Conservation (phyloP, 2,113 vertebrate genomes). For the Mesembrinibis cayennensis region DNA sequence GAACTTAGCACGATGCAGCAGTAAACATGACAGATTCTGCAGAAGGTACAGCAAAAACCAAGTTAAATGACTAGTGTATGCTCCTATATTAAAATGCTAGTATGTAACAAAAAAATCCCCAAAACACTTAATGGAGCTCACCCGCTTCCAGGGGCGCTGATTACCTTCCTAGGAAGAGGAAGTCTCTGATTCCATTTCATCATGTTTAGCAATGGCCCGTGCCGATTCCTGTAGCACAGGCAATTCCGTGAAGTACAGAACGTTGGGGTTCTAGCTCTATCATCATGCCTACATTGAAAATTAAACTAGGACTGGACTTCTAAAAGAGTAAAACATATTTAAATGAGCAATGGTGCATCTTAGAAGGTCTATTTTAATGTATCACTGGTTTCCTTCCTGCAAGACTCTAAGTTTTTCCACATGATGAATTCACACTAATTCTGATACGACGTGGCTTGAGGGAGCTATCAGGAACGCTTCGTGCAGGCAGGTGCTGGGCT, state of each 20-base stretch:
- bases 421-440: no score
- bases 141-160: neutral
- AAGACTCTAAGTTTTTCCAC: neutral
- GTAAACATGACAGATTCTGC: neutral
- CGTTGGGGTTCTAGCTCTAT: neutral
- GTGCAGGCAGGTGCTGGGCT: neutral
- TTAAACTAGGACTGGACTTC: neutral
- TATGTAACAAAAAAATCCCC: neutral
- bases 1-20: no score
- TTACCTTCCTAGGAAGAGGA: neutral
- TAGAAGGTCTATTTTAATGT: neutral
- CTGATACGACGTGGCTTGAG: neutral
- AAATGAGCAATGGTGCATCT: neutral
- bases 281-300: neutral
- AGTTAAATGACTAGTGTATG: neutral
- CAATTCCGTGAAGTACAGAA: neutral
- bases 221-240: neutral
- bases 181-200: neutral
- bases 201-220: neutral
- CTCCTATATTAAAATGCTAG: neutral
- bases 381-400: neutral
- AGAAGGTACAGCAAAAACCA: neutral
- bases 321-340: neutral
- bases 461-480: accelerated
- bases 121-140: neutral